Evolutionary conservation across 2,797 vertebrate genomes (phyloP).

Genomic region (Lacerta agilis): DNA sequence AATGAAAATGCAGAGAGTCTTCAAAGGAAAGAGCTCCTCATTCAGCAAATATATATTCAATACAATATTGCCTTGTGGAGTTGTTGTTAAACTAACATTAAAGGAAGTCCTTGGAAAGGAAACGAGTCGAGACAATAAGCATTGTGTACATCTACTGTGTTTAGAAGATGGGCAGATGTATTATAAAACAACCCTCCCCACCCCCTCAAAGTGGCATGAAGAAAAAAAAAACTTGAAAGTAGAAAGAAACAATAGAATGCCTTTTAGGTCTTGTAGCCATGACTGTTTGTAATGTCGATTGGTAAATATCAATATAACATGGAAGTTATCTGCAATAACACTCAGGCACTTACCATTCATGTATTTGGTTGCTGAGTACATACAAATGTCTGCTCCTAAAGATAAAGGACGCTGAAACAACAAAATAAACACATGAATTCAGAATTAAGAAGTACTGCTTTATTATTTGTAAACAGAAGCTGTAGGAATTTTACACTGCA

Average conservation of each 20-base stretch:
- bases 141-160: not conserved
- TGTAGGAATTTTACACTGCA: not conserved
- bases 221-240: too few species aligned
- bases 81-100: too few species aligned
- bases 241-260: too few species aligned
- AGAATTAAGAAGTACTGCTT: not conserved
- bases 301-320: not conserved
- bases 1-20: not conserved
- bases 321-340: not conserved
- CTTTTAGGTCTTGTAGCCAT: too few species aligned
- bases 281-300: not conserved
- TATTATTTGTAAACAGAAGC: not conserved
- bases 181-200: too few species aligned
- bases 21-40: not conserved
- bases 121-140: not conserved
- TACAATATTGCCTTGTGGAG: too few species aligned
- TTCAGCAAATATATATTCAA: not conserved
- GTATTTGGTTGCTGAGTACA: slow-evolving; percentile 95
- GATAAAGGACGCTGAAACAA: slow-evolving; percentile 88
- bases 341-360: slow-evolving; percentile 83
- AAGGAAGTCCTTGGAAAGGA: not conserved
- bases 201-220: too few species aligned
- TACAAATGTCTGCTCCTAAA: slow-evolving; percentile 92
- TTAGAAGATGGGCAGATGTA: too few species aligned
- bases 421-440: not conserved